Percentiles rank a stretch among this genome's conserved stretches.
Evolutionary conservation across 2,113 vertebrate species (phyloP).

Genomic region (Noctilio leporinus): DNA sequence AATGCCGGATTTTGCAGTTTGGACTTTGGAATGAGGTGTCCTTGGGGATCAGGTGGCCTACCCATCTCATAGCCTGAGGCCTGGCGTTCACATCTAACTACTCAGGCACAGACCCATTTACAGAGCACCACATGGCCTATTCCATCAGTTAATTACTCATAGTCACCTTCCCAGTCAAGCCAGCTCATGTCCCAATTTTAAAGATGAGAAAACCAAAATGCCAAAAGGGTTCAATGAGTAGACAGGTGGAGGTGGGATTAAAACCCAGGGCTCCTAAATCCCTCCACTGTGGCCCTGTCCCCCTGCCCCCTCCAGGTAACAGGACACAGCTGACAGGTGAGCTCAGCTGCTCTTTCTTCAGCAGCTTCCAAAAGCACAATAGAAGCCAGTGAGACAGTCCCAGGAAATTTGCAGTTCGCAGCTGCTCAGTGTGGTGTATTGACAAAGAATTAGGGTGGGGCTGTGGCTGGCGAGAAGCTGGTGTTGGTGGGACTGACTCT

Average conservation of each 20-base stretch:
- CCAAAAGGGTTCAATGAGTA: constrained; percentile 7
- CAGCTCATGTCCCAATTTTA: constrained; percentile 53
- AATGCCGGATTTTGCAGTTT: not conserved
- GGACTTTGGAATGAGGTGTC: not conserved
- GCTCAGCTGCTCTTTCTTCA: not conserved
- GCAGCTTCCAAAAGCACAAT: not conserved
- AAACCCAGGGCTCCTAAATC: not conserved
- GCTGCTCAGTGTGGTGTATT: not conserved
- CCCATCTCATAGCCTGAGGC: not conserved
- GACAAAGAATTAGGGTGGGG: not conserved
- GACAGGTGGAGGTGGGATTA: not conserved
- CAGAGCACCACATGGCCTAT: not conserved
- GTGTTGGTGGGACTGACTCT: no score
- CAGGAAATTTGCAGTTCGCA: not conserved
- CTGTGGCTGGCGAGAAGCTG: no score
- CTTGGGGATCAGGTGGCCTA: not conserved
- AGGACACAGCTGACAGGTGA: not conserved
- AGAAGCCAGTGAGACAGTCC: not conserved
- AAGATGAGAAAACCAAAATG: constrained; percentile 51
- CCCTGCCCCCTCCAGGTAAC: constrained; percentile 25
- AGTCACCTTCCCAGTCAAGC: not conserved
- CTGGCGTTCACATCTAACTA: not conserved
- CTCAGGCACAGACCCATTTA: not conserved
- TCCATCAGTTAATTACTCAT: not conserved
- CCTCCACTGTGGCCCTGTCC: not conserved